Evolutionary conservation across 2,113 vertebrate species (phyloP), one percentile per base, ranked within the genome.

Genomic region (Myotis lucifugus): DNA sequence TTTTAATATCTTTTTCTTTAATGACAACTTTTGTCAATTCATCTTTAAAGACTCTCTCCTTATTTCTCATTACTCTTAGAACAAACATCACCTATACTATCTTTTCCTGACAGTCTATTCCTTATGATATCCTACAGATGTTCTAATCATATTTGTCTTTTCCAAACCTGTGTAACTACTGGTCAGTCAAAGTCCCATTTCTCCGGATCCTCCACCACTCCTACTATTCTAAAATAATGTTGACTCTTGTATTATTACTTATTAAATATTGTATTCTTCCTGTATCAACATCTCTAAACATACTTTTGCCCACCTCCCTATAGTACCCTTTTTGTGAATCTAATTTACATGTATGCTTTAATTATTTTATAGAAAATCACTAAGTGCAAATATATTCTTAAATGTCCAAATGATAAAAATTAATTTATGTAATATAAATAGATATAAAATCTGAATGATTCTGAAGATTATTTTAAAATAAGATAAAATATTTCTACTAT

Each of bases 371-470:
- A 59, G 18, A 91, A 95, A 93, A 90, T 94, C 15, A 52, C 4
- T 70, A 66, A 37, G 8, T n/a, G 29, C 2, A 77, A 85, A 82
- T 48, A 25, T n/a, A 42, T 82, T 85, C 48, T 46, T 56, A 84
- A 70, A 50, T 87, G 34, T 91, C n/a, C 5, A 84, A 87, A 42
- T 91, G 48, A 46, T 11, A 89, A 74, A 69, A 59, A 32, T 66
- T 79, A 64, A 6, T 37, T 73, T 74, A 77, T 27, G 0, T 50
- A 66, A 72, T 82, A 40, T 73, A 56, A 70, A 73, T n/a, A 59
- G 17, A 37, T 0, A 0, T 5, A 3, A 14, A 19, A 1, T 0
- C 3, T 81, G 6, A 1, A 40, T 70, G 64, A 89, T 78, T 87
- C 3, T 15, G 34, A 79, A 90, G 0, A 64, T 94, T 64, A 37